Base-by-base conservation (phyloP, 1,140 invertebrate species). In the Aporrectodea caliginosa region DNA sequence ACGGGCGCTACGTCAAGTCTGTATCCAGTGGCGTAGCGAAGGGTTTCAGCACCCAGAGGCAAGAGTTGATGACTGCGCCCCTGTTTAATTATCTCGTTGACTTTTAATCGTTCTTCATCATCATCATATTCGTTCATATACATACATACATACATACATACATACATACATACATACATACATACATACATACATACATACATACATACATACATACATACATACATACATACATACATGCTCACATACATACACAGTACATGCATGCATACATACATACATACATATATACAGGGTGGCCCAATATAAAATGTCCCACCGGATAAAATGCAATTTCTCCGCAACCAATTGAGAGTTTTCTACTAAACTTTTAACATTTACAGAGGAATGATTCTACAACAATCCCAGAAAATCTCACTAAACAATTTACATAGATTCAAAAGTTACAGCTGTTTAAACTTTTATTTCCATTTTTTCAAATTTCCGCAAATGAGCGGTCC, bases 91-190 rank as follows among this genome's bases (percentile, higher is more conserved):
- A 58, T 58, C 43, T 58, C 43, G 22, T 22, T 22, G 43, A 12
- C 22, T 58, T 22, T 22, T 58, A 58, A 58, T 58, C 43, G 43
- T 58, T 58, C 22, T 22, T 12, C 43, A 22, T 58, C 6, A 12
- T 22, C 6, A 6, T 12, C 22, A 58, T 22, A 58, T 58, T 12
- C 43, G 22, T 58, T 12, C 43, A 58, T 58, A 58, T 22, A 58
- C 43, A 58, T 58, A 58, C 43, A 58, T 58, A 58, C 43, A 58
- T 58, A 58, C 43, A 58, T 58, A 58, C 43, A 58, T 58, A 58
- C 43, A 58, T 58, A 58, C 6, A 58, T 58, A 58, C 6, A 58
- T 58, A 58, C 43, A 12, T 22, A 58, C 43, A 58, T 58, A 58
- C 43, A 58, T 58, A 58, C 43, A 58, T 58, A 58, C 43, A 58